Evolutionary conservation across 2,888 invertebrate genomes (phyloP).

Genomic region (Biston stratarius): DNA sequence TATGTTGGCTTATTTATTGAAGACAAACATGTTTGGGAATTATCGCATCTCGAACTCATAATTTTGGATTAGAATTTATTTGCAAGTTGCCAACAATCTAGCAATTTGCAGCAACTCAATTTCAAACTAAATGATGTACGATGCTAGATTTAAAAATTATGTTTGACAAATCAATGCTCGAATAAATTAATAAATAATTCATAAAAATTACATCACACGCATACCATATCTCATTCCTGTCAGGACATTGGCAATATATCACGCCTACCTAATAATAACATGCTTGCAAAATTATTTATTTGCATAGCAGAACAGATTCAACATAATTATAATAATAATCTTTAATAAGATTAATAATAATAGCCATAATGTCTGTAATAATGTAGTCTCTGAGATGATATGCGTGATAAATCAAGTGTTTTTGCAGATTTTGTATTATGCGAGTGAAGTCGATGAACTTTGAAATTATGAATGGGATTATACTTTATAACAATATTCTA

Average conservation of each 20-base stretch:
- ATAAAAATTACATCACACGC: constrained; percentile 46
- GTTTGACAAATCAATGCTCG: constrained; percentile 39
- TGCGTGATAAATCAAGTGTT: constrained; percentile 25
- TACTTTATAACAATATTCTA: constrained; percentile 1
- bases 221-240: constrained; percentile 45
- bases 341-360: constrained; percentile 39
- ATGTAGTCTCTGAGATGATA: constrained; percentile 17
- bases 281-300: constrained; percentile 68
- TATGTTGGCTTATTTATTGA: background rate
- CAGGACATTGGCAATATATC: constrained; percentile 54
- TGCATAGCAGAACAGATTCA: constrained; percentile 55
- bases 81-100: constrained; percentile 9
- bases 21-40: background rate
- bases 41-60: background rate
- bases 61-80: constrained; percentile 4
- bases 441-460: constrained; percentile 24
- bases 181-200: constrained; percentile 42
- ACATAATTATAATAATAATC: constrained; percentile 26
- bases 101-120: constrained; percentile 30
- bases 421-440: constrained; percentile 18
- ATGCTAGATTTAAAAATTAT: constrained; percentile 29
- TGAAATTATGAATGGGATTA: constrained; percentile 24
- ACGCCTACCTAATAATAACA: constrained; percentile 59
- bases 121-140: constrained; percentile 21
- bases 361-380: constrained; percentile 20